Evolutionary conservation across 2,888 invertebrate species (phyloP).

Genomic region (Listrodromus nycthemerus): DNA sequence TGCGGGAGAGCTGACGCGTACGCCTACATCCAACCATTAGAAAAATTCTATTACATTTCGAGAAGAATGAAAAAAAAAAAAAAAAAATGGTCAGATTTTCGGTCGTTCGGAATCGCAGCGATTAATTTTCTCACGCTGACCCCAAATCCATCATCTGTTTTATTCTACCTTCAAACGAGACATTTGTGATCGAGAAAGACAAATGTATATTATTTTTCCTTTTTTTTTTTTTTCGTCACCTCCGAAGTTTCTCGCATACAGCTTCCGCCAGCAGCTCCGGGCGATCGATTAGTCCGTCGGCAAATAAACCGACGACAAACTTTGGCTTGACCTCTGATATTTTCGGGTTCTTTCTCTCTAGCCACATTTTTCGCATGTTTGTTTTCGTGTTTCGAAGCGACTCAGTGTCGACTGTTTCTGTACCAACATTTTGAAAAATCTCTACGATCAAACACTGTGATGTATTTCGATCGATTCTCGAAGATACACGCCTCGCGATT

Average conservation of each 20-base stretch:
- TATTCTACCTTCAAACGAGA: not conserved
- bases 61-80: not conserved
- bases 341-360: not conserved
- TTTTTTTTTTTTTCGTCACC: not conserved
- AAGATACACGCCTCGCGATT: conserved; percentile 48
- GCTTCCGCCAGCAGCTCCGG: not conserved
- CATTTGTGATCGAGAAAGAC: not conserved
- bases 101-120: not conserved
- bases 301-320: not conserved
- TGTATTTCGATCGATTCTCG: conserved; percentile 8
- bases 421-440: not conserved
- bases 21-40: not conserved
- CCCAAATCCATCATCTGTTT: not conserved
- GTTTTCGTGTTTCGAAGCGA: not conserved
- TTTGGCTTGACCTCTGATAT: not conserved
- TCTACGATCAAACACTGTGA: not conserved
- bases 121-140: not conserved
- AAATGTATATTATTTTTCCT: not conserved
- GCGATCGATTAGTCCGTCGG: not conserved
- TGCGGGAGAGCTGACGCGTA: not conserved
- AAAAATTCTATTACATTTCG: not conserved
- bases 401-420: not conserved
- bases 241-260: not conserved
- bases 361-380: not conserved
- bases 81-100: not conserved